Base-by-base conservation (phyloP, 2,888 invertebrate genomes). In the Synergus umbraculus region DNA sequence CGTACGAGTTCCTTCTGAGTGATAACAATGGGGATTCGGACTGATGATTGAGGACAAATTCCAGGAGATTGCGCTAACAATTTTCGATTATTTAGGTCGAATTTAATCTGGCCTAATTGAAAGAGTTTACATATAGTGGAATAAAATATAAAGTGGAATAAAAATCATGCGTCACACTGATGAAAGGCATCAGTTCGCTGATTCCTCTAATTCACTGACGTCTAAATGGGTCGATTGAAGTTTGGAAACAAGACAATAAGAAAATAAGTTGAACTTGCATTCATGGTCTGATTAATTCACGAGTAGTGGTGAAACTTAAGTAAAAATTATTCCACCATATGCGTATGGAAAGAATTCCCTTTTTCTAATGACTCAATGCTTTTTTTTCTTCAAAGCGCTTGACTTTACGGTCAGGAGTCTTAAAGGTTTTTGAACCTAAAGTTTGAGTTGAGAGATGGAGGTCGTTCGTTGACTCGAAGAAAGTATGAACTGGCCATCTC, bases 401-500 rank as follows among this genome's bases (percentile, higher is more conserved):
- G 5, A 43, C n/a, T n/a, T 10, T 44, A n/a, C 0, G 66, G n/a
- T 41, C 15, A 44, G 3, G 8, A n/a, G 8, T 66, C 43, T 41
- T 66, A 8, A 10, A n/a, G 41, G 37, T 41, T n/a, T 66, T 41
- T 18, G 41, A 66, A 18, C 66, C 44, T 18, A 41, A 18, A 44
- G 43, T 22, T 5, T 13, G 12, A 44, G 66, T 44, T 44, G 44
- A 66, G 43, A 44, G 66, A 18, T n/a, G 9, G 43, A 18, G 44
- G 44, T 66, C 66, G 66, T 66, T 66, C 43, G 66, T 66, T 66
- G 41, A 66, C 66, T 41, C n/a, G 44, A 41, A n/a, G 18, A 44
- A 8, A n/a, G 43, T n/a, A 60, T 29, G n/a, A 41, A 18, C 41
- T 15, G 12, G 41, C 10, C n/a, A 44, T 66, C 12, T 4, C 4